Conservation (phyloP, 2,888 invertebrate species). For the Hypomecis punctinalis region DNA sequence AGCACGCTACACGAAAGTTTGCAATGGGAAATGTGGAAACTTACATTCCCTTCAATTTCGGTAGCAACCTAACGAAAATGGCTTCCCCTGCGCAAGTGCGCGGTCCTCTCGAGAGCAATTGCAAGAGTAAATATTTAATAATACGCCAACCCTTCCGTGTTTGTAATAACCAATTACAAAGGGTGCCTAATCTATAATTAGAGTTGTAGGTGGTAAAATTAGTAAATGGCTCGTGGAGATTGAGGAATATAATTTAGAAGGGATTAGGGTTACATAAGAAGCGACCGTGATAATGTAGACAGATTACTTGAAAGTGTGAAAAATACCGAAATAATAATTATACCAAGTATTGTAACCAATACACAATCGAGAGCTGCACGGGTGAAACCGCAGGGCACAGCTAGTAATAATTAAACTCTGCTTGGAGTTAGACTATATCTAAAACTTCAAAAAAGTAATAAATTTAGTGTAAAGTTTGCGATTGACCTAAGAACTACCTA, state of each 20-base stretch:
- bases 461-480: no score
- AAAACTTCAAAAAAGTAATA: no score
- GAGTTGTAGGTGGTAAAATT: slow-evolving; percentile 22
- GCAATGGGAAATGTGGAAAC: no score
- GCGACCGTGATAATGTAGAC: not conserved
- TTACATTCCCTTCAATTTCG: not conserved
- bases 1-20: no score
- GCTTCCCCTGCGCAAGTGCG: slow-evolving; percentile 5
- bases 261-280: slow-evolving; percentile 1
- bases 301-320: no score
- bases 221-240: slow-evolving; percentile 15
- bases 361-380: no score
- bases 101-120: slow-evolving; percentile 60
- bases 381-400: no score
- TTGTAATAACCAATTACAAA: slow-evolving; percentile 30
- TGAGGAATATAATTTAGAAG: slow-evolving; percentile 6
- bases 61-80: not conserved
- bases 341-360: no score
- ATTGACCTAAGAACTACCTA: no score
- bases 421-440: no score
- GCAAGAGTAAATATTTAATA: slow-evolving; percentile 67
- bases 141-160: slow-evolving; percentile 41
- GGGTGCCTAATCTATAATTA: slow-evolving; percentile 33
- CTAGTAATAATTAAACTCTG: no score
- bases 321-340: no score